Base-by-base conservation (phyloP, 2,113 vertebrate genomes). In the Edolisoma coerulescens region DNA sequence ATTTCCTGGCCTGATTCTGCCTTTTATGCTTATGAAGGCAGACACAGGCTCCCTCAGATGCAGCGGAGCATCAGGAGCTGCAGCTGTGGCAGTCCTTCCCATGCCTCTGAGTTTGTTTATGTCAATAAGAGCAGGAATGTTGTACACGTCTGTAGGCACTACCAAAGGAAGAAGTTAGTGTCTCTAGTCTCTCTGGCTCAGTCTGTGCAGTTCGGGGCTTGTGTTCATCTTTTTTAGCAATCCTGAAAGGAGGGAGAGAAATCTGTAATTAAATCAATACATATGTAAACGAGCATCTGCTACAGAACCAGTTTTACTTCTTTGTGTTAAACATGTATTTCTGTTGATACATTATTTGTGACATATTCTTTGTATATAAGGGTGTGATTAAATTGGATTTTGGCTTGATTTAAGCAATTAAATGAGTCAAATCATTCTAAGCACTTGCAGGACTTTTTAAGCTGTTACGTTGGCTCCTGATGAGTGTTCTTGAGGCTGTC, bases 231-330 rank as follows among this genome's bases (percentile, higher is more conserved):
- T 44, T 81, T 83, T 53, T 16, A 88, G 57, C 53, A 49, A 26
- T 64, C 84, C 70, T 85, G 61, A 94, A 70, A 84, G 52, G 56
- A 91, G 7, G 7, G 45, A 85, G 67, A 83, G 61, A 93, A 94
- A 95, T 85, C 79, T 88, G 56, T 87, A 56, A 90, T 91, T 93
- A 92, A 94, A 88, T 76, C 78, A 68, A 83, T 90, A 53, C 37
- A 37, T 69, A 92, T 73, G 88, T 79, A 94, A 94, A 87, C 3
- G 14, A 96, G 79, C 90, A 95, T 90, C 90, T 95, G 94, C 50
- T 71, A n/a, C 49, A 76, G 70, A 89, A 83, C 10, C 15, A 37
- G 61, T 79, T 91, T 65, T 63, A 39, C 56, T 71, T 75, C 61
- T 84, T 87, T 80, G 49, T 69, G 65, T 78, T 79, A 44, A 95